Conservation (phyloP, 2,113 vertebrate species). For the Malurus cyaneus region DNA sequence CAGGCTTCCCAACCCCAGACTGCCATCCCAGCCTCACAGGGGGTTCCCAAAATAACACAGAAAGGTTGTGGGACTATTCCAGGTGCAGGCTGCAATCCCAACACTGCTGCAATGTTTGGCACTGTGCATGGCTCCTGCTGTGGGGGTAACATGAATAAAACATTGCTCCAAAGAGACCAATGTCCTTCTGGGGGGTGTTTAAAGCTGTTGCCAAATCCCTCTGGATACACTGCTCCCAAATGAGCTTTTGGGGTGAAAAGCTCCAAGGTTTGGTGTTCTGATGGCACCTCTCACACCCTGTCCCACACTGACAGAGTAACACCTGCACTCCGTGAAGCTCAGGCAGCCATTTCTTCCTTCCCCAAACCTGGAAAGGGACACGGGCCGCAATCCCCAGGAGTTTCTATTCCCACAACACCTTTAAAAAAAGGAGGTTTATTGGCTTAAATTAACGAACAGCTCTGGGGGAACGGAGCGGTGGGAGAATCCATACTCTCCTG, state of each 20-base stretch:
- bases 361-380: not conserved
- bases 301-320: not conserved
- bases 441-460: constrained; percentile 37
- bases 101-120: not conserved
- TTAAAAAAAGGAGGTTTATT: constrained; percentile 68
- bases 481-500: not conserved
- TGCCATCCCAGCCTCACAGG: rapidly evolving
- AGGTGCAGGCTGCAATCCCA: not conserved
- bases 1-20: not conserved
- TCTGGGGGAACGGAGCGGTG: not conserved
- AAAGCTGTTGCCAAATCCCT: not conserved
- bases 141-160: constrained; percentile 33
- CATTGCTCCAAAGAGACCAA: not conserved
- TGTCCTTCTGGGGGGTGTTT: not conserved
- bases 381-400: not conserved
- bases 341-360: not conserved
- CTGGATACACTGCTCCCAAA: not conserved
- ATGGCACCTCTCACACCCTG: not conserved
- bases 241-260: not conserved
- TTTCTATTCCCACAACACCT: not conserved
- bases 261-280: not conserved
- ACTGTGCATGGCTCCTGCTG: not conserved
- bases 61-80: not conserved
- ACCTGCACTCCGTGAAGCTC: not conserved
- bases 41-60: not conserved